Base-by-base conservation (phyloP, 1,140 invertebrate genomes). In the Zaprionus nigranus region DNA sequence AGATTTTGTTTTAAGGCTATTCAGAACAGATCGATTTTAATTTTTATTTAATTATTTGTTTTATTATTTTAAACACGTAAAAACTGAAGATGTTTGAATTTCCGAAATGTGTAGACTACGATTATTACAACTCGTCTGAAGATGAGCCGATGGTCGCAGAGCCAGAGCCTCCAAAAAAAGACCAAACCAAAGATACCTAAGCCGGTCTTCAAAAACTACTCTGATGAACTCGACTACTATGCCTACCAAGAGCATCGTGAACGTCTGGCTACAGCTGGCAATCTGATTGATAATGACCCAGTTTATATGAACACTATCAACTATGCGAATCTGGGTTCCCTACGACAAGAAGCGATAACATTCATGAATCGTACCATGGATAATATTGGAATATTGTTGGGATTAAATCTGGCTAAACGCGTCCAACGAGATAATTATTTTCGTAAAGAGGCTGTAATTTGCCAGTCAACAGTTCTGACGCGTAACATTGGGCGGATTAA, bases 351-450 rank as follows among this genome's bases (percentile, higher is more conserved):
- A 24, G 76, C 90, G 3, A 17, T 53, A 9, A 40, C 57, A 5
- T 91, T 78, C 9, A 84, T 91, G 85, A 57, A 26, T 1, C 77
- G 84, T 7, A 91, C 90, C 51, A 80, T 60, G 22, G 75, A 72
- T 1, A 91, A 88, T 34, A 73, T 88, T 7, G 79, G 80, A 5
- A 24, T 82, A 13, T 70, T 91, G 54, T 56, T 79, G 1, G 71
- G 67, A 17, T 51, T 88, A 7, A 78, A 71, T 7, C 65, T 66
- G 11, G 83, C 70, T 0, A 84, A 74, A 59, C 75, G 88, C 17
- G 82, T 73, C n/a, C 75, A 78, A n/a, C 75, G 85, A 15, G 49
- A 57, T 17, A 79, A 3, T 9, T 46, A 17, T 9, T 17, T 17
- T 46, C 40, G 40, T n/a, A 46, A 17, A 17, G 40, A 46, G 0